Evolutionary conservation across 2,113 vertebrate genomes (phyloP).

Genomic region (Amia ocellicauda): DNA sequence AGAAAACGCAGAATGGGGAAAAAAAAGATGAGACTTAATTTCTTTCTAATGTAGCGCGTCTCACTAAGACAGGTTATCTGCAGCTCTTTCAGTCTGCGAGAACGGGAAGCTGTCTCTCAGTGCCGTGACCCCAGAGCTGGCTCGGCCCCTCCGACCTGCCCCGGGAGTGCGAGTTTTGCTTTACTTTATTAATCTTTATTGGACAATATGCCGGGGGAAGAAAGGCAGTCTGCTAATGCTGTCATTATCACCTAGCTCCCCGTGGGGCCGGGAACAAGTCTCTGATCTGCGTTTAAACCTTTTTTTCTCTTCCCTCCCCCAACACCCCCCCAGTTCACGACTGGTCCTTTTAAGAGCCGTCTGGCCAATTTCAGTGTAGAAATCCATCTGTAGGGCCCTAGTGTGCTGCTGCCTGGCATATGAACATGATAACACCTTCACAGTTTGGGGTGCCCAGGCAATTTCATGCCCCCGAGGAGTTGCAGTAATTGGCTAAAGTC

Average conservation of each 20-base stretch:
- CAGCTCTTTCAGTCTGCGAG: too few species aligned
- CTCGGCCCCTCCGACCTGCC: too few species aligned
- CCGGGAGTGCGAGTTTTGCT: background rate
- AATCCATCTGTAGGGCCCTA: background rate
- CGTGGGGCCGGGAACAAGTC: background rate
- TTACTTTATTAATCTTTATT: background rate
- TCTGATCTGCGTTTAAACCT: background rate
- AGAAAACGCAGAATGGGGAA: too few species aligned
- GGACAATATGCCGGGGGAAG: conserved; percentile 1
- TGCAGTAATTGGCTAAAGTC: conserved; percentile 36
- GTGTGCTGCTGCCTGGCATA: background rate
- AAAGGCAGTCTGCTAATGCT: background rate
- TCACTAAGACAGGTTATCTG: too few species aligned
- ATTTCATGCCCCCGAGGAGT: conserved; percentile 32
- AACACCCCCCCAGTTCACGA: too few species aligned
- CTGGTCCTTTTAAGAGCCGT: conserved; percentile 4
- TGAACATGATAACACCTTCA: conserved; percentile 28
- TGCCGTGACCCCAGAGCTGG: too few species aligned
- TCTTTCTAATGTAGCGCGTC: too few species aligned
- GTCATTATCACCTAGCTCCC: background rate
- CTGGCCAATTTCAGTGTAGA: conserved; percentile 4
- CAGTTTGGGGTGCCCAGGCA: conserved; percentile 13
- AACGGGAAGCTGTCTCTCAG: too few species aligned
- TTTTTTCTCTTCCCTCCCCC: too few species aligned
- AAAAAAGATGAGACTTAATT: too few species aligned